Base-by-base conservation (phyloP, 2,888 invertebrate genomes). In the Ommatoiulus sabulosus region DNA sequence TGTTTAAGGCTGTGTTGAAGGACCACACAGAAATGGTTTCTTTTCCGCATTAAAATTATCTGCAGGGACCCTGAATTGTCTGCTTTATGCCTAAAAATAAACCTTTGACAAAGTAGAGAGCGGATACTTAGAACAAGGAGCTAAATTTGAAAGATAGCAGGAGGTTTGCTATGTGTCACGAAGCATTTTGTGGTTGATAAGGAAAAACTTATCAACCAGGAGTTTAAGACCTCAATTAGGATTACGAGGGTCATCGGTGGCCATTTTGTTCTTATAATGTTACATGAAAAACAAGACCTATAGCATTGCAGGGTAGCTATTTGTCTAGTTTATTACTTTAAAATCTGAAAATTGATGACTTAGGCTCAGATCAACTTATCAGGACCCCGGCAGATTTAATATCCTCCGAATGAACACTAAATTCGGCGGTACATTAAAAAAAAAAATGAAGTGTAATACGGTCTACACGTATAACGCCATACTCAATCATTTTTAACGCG, bases 171-270 rank as follows among this genome's bases (percentile, higher is more conserved):
- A 87, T 52, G 63, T 63, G 63, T 87, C 87, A 87, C 17, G 87
- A 48, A 52, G n/a, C 87, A 87, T 87, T 87, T 87, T 57, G 87
- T 87, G 87, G 57, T 87, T 52, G 87, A 87, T 87, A 87, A 87
- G 86, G 48, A n/a, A 24, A 24, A 44, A 44, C 86, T 86, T 46
- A 86, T 86, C 86, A 48, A 86, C 86, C 44, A 44, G 46, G 48
- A 86, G 48, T 86, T 86, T 44, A 46, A 86, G 86, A 86, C 48
- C 46, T 86, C 86, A 48, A 86, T 86, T 48, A 86, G 46, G 48
- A 48, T 86, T 86, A 86, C 44, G 86, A 80, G 80, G 80, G 80
- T 80, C 80, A 80, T 35, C 80, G 80, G 80, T 35, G 35, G 80
- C 35, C 80, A 80, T 80, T 35, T 80, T 80, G 12, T 35, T 35